Conservation (phyloP, 2,113 vertebrate species). For the Theristicus caerulescens region DNA sequence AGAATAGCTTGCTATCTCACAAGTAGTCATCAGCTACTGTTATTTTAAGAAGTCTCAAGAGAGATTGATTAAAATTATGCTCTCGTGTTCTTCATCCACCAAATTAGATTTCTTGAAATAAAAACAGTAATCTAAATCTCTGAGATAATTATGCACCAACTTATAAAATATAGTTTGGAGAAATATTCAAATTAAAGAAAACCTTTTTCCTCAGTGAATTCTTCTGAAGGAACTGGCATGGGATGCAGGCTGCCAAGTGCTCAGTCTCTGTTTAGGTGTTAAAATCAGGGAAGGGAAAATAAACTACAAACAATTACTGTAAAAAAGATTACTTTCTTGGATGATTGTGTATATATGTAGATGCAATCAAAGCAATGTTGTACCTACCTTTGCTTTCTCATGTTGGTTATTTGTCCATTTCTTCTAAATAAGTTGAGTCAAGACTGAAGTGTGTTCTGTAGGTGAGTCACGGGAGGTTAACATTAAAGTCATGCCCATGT, state of each 20-base stretch:
- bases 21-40: conserved; percentile 6
- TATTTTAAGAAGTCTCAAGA: conserved; percentile 21
- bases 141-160: neutral
- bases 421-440: neutral
- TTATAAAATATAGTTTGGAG: neutral
- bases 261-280: neutral
- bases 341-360: neutral
- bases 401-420: neutral
- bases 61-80: neutral
- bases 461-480: neutral
- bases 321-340: neutral
- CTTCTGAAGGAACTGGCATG: neutral
- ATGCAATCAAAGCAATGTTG: neutral
- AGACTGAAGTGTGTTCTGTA: neutral
- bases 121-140: neutral
- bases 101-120: conserved; percentile 13
- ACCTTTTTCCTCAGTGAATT: neutral
- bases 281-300: neutral
- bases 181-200: neutral
- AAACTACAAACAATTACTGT: neutral
- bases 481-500: neutral
- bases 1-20: neutral
- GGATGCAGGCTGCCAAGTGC: neutral
- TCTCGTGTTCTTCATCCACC: neutral
- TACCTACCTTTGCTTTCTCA: neutral